Evolutionary conservation across 2,888 invertebrate species (phyloP), one percentile per base, ranked within the genome.

Genomic region (Yponomeuta cagnagella): DNA sequence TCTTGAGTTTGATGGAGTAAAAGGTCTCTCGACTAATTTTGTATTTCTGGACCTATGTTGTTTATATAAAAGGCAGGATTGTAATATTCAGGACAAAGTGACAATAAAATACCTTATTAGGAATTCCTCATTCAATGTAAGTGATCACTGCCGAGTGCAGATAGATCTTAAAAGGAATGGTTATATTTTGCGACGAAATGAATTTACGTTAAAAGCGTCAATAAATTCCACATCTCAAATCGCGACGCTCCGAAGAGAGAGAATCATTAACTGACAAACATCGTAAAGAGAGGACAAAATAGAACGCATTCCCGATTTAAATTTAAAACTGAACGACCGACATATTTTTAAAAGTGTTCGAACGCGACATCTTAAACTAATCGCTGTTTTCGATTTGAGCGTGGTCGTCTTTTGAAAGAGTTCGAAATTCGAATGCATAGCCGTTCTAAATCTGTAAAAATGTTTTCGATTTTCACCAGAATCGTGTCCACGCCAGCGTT

Each of bases 261-360:
- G 81, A 84, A 85, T 88, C 87, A 86, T 88, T 87, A 85, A 86
- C 84, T 85, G 84, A 86, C 84, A 86, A 88, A 88, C 88, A 82
- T 90, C 91, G 91, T 91, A 90, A 90, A 91, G 85, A 85, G 86
- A 85, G 80, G 77, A 81, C 82, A 83, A 90, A 90, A 88, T 88
- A 85, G 89, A 88, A 87, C 89, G 85, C 89, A 87, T 87, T 87
- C 83, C 82, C 81, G 85, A 87, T 88, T 89, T 89, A 85, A 84
- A 83, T 83, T 82, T 83, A 86, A 89, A 90, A 87, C 85, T 85
- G 86, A 89, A 90, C 88, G 86, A 80, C 83, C 89, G 86, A 90
- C 91, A 91, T 90, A 90, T 90, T 90, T 91, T 91, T 91, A 91
- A 89, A 87, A 88, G 85, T 58, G 52, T 90, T 91, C 90, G 90